A percentile compares a stretch with the other conserved stretches of the same genome.
These are phyloP conservation scores for Channa maculata DNA, from an alignment of 2,113 vertebrate genomes.

Conservation along the genomic window DNA sequence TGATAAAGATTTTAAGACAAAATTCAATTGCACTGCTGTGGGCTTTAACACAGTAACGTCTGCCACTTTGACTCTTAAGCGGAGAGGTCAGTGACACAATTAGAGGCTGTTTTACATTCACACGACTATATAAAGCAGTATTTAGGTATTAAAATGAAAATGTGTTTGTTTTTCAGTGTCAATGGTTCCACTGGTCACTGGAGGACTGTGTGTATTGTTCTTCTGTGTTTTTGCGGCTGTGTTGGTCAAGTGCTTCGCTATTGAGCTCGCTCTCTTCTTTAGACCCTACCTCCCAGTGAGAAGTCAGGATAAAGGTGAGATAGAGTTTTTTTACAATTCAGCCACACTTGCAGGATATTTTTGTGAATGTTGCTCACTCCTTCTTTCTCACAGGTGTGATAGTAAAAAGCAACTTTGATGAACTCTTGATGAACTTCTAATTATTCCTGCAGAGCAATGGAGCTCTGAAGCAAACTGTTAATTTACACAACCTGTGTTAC, in stretches of 20 bases:
- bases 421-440: no score
- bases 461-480: no score
- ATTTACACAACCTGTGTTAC: no score
- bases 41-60: fast-evolving
- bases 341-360: no score
- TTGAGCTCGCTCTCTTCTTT: constrained; percentile 75
- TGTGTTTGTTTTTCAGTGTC: constrained; percentile 56
- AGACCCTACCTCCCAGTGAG: constrained; percentile 39
- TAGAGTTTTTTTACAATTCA: no score
- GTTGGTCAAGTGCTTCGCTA: constrained; percentile 60
- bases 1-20: constrained; percentile 46
- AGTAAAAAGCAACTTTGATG: no score
- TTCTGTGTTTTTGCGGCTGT: constrained; percentile 27
- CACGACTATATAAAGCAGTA: neutral
- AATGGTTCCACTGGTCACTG: constrained; percentile 5
- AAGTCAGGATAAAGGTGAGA: constrained; percentile 59
- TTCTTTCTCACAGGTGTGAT: no score
- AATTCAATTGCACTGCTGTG: constrained; percentile 29
- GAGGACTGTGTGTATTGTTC: constrained; percentile 30
- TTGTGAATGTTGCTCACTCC: no score
- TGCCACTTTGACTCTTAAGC: constrained; percentile 46
- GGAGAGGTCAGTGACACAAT: constrained; percentile 45
- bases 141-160: no score
- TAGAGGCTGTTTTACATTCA: neutral
- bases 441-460: no score